Percentiles rank a stretch among this genome's conserved stretches.
Conservation (phyloP, 2,888 invertebrate genomes). For the Leptinotarsa tumamoca region DNA sequence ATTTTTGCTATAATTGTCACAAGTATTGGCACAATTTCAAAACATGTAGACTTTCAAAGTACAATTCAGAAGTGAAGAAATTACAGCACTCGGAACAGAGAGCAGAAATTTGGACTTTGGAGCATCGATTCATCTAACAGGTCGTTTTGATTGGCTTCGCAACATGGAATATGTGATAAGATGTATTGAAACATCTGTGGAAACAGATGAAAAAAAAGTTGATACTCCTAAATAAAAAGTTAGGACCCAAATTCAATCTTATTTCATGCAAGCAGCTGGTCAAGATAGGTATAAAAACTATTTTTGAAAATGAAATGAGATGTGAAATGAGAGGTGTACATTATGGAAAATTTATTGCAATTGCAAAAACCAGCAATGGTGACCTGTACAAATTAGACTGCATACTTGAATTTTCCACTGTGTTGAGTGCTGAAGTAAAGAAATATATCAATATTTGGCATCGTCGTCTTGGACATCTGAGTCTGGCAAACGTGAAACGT, state of each 20-base stretch:
- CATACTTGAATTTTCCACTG: neutral
- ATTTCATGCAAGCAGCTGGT: neutral
- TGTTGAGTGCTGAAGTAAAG: neutral
- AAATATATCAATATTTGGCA: neutral
- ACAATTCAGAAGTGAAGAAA: neutral
- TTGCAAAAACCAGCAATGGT: neutral
- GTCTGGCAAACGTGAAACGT: neutral
- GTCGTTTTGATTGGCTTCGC: neutral
- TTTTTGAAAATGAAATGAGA: neutral
- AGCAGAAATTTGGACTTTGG: neutral
- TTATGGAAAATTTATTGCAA: neutral
- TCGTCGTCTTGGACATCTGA: conserved; percentile 1
- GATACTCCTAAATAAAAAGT: neutral
- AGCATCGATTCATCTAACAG: neutral
- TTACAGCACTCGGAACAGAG: conserved; percentile 4
- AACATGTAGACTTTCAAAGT: neutral
- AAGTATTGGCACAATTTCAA: neutral
- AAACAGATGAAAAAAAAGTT: neutral
- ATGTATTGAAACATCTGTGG: neutral
- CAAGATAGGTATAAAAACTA: neutral
- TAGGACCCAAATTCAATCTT: neutral
- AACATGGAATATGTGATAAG: neutral
- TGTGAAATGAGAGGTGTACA: neutral
- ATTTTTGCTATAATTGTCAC: neutral
- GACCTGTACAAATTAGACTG: neutral